Evolutionary conservation across 2,797 vertebrate species (phyloP), one percentile per base, ranked within the genome.

Genomic region (Numenius phaeopus): DNA sequence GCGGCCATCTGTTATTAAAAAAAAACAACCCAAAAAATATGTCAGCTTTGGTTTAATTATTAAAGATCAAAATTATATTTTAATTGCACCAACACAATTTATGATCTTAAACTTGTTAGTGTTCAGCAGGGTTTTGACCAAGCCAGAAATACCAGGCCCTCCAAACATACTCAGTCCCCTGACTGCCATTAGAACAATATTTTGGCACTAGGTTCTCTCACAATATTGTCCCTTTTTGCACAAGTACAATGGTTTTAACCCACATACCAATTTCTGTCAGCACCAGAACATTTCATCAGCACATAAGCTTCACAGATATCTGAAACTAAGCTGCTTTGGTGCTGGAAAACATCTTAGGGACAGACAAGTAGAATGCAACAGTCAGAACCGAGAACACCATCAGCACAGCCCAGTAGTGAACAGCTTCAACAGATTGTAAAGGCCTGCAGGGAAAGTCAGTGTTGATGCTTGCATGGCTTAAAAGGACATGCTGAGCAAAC

Each of bases 1-100:
- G 98, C 87, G 98, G 95, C 97, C 99, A 98, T 90, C 99, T 99
- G 98, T 80, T 95, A 73, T 73, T 50, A 30, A 62, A 24, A 42
- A 7, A 10, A 4, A 9, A 18, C 55, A 44, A 61, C 47, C 47
- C 23, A 39, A 55, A 12, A 34, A 1, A 20, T 4, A 2, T 18
- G 21, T 76, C 58, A 81, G 49, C 58, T 86, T 64, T 55, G 58
- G n/a, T 44, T 77, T 70, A 12, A 54, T 55, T n/a, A 11, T 9
- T 46, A 44, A 49, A 59, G 26, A 50, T 11, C 46, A 42, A 26
- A 76, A 39, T 26, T 10, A 7, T 14, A 76, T 30, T 1, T 14
- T 15, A 52, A 52, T 47, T 52, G 39, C 52, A 80, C 17, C n/a
- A 50, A 27, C 7, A 40, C 4, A 39, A 11, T 26, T 79, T 76